A percentile compares a stretch with the other conserved stretches of the same genome.
Evolutionary conservation across 2,888 invertebrate species (phyloP).

Genomic region (Tipula lateralis): DNA sequence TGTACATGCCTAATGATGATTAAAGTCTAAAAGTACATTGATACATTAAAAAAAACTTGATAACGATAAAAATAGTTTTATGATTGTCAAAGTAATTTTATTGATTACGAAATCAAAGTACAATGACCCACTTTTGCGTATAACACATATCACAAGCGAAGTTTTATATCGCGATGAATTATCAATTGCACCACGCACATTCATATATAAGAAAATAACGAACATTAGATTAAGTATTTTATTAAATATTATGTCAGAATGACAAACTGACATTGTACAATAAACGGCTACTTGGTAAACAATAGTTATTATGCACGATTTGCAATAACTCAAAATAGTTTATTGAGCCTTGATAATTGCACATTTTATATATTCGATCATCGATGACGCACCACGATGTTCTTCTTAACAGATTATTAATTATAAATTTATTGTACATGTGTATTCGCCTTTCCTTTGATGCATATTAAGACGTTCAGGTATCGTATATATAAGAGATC

Average conservation of each 20-base stretch:
- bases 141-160: not conserved
- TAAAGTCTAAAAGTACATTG: not conserved
- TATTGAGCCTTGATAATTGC: no score
- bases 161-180: not conserved
- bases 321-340: not conserved
- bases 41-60: not conserved
- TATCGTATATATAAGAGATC: not conserved
- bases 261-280: not conserved
- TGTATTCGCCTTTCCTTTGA: no score
- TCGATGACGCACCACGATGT: no score
- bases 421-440: no score
- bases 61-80: not conserved
- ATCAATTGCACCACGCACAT: not conserved
- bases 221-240: not conserved
- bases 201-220: not conserved
- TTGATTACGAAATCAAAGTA: constrained; percentile 1
- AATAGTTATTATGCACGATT: not conserved
- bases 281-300: no score
- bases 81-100: not conserved
- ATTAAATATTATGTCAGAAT: not conserved
- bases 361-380: no score
- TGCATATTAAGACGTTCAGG: not conserved
- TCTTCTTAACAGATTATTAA: no score
- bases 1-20: not conserved
- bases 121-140: not conserved